Percentiles rank a stretch among this genome's conserved stretches.
Evolutionary conservation across 2,797 vertebrate species (phyloP).

Genomic region (Avahi laniger): DNA sequence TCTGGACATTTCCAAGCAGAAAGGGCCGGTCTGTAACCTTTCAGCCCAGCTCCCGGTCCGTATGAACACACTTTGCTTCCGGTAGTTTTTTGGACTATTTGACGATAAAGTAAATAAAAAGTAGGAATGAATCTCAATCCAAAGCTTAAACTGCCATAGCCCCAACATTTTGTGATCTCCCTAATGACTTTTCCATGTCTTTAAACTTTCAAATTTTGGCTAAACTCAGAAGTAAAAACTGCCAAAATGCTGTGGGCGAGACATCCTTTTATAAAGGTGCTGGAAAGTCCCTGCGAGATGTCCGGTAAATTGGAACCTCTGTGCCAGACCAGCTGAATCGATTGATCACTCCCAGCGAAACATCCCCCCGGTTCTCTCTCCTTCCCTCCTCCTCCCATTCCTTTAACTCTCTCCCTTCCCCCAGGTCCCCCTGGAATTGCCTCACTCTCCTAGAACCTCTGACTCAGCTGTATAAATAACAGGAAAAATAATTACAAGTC

Average conservation of each 20-base stretch:
- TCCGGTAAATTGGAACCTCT: slow-evolving; percentile 72
- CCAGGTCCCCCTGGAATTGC: neutral
- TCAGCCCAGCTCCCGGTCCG: accelerated
- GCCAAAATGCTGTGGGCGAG: slow-evolving; percentile 52
- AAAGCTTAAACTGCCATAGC: too few species aligned
- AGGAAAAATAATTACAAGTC: slow-evolving; percentile 62
- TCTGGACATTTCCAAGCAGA: too few species aligned
- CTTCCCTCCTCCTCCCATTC: neutral
- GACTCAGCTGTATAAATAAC: slow-evolving; percentile 73
- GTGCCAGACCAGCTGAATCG: slow-evolving; percentile 58
- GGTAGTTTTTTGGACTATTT: neutral
- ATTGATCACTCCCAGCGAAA: slow-evolving; percentile 52
- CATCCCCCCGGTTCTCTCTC: neutral
- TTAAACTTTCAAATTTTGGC: slow-evolving; percentile 65
- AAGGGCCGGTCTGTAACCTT: neutral
- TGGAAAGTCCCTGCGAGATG: slow-evolving; percentile 31
- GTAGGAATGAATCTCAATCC: neutral
- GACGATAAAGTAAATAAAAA: neutral
- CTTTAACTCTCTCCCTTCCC: neutral
- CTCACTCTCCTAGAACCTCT: slow-evolving; percentile 70
- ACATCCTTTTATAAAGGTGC: slow-evolving; percentile 59
- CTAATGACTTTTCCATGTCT: slow-evolving; percentile 34
- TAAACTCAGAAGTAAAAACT: slow-evolving; percentile 48
- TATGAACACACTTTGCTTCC: neutral
- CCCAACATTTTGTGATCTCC: neutral